Evolutionary conservation across 2,797 vertebrate genomes (phyloP), one percentile per base, ranked within the genome.

Genomic region (Gadopsis marmoratus): DNA sequence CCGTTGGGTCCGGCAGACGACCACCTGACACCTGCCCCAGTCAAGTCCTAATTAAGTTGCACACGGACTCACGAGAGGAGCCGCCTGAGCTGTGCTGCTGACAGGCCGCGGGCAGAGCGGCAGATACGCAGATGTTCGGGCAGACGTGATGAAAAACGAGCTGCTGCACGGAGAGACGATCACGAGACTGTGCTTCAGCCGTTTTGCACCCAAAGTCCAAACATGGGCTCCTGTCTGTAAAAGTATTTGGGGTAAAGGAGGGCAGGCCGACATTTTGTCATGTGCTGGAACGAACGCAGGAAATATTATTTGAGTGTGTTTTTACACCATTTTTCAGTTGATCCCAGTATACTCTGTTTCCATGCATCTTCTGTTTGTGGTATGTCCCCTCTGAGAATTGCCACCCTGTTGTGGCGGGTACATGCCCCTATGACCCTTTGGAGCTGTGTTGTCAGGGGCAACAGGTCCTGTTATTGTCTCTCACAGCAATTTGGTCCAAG

Each of bases 1-100:
- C 74, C 31, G n/a, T 26, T 47, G n/a, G 50, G 9, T 39, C 26
- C 68, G 56, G 29, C 37, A 71, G 61, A 59, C 53, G 6, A n/a
- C 3, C 87, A 80, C 83, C 86, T 85, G 86, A 86, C 86, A 76
- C 80, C 85, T 80, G 64, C 69, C 33, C 59, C 68, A 69, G 88
- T 86, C 79, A 81, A 14, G 48, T 21, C 72, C 75, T 88, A 82
- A 90, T 84, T 87, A 82, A 92, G 86, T 26, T 63, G 80, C 65
- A 41, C 74, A 35, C 55, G 55, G 47, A 71, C 50, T 81, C 50
- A 58, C 48, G 43, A 75, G 71, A 51, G 65, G 62, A 78, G 78
- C 45, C 50, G 73, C 60, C 68, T 85, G 77, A 78, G 74, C 58
- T 2, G 3, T 31, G 63, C 73, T 65, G 89, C 73, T 86, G 90